Percentiles rank a stretch among this genome's conserved stretches.
These are phyloP conservation scores for Macrotrachela quadricornifera DNA, from an alignment of 1,140 invertebrate genomes.

Conservation along the genomic window DNA sequence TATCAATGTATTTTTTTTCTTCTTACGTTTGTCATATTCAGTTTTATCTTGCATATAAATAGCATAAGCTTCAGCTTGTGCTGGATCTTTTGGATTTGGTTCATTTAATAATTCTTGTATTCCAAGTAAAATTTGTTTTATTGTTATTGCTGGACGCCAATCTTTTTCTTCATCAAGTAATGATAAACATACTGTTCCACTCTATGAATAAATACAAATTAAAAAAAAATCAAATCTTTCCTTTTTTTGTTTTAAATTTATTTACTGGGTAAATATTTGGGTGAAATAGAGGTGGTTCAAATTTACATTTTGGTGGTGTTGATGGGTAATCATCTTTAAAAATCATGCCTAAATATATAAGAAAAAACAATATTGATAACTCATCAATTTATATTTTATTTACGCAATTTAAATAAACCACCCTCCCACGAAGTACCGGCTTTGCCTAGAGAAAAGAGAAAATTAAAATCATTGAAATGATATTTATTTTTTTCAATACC, in stretches of 20 bases:
- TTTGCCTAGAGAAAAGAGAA: not conserved
- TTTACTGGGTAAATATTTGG: conserved; percentile 92
- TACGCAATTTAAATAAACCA: conserved; percentile 70
- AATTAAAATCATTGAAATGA: not conserved
- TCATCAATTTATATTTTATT: too few relatives aligned
- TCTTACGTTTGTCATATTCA: too few relatives aligned
- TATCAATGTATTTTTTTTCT: too few relatives aligned
- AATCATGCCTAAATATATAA: conserved; percentile 58
- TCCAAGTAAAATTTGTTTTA: conserved; percentile 92
- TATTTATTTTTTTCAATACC: conserved; percentile 65
- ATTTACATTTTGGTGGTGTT: conserved; percentile 97
- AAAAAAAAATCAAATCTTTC: too few relatives aligned
- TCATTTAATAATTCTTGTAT: conserved; percentile 96
- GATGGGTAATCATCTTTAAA: conserved; percentile 99
- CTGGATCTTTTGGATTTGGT: conserved; percentile 96
- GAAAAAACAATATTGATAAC: too few relatives aligned
- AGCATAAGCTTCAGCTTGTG: conserved; percentile 96
- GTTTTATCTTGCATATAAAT: conserved; percentile 55
- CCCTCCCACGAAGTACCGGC: conserved; percentile 76
- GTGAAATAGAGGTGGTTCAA: conserved; percentile 94
- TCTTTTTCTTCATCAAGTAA: conserved; percentile 96
- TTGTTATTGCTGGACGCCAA: conserved; percentile 96
- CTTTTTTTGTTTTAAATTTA: too few relatives aligned
- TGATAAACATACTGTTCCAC: conserved; percentile 81
- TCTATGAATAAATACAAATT: too few relatives aligned